Evolutionary conservation across 1,140 invertebrate species (phyloP), one percentile per base, ranked within the genome.

Genomic region (Diorhabda carinulata): DNA sequence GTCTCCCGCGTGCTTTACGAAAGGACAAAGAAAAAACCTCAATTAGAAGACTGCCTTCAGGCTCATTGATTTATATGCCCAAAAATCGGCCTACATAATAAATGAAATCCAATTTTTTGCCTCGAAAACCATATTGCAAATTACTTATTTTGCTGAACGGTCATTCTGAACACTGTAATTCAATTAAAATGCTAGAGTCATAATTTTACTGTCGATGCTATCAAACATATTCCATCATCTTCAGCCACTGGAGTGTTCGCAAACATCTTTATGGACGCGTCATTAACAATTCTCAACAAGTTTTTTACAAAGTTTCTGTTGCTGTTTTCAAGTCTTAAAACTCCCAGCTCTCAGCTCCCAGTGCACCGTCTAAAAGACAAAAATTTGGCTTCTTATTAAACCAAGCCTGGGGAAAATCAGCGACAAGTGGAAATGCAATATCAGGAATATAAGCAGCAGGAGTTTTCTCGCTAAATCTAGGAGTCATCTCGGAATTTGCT

Each of bases 401-500:
- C 8, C 3, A 40, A 59, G 3, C 8, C 10, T 59, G 25, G 25
- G 10, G 58, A 25, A 25, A 59, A 59, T 3, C 25, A 59, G 58
- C 10, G 10, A 59, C 57, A 47, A 3, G 6, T 9, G 41, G 45
- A 67, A 67, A 67, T 25, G 65, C 57, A 4, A 67, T 25, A 44
- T 7, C 41, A 7, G 65, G 41, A 7, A 59, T 67, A 4, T 47
- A 44, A 67, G 57, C 6, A 6, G 45, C 44, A 59, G 58, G 44
- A 59, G 44, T 59, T 25, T 59, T 59, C 40, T 57, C 65, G 5
- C 3, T 67, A 4, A 67, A 67, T 44, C 58, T 1, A 45, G 8
- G n/a, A 61, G 65, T 56, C 8, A 60, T 61, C 25, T 44, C 58
- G 25, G 57, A 67, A 10, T 67, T 10, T 10, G 57, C 65, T 5